Conservation (phyloP, 2,888 invertebrate species). For the Scelioninae gen. 2 region DNA sequence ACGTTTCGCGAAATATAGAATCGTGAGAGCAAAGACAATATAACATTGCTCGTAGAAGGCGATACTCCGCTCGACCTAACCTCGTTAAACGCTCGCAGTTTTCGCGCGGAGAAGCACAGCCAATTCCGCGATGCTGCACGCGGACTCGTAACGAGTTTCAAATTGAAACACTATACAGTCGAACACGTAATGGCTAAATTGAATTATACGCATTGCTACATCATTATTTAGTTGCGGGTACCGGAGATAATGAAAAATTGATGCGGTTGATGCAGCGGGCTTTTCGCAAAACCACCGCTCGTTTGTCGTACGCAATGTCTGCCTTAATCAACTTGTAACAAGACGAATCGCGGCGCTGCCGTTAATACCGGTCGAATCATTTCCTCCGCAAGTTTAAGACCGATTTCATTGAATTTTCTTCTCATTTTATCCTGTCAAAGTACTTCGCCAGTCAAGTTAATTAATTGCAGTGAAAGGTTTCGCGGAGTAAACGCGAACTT, state of each 20-base stretch:
- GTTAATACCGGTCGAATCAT: no score
- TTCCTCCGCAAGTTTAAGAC: no score
- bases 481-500: no score
- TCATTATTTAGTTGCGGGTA: slow-evolving; percentile 26
- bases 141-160: slow-evolving; percentile 24
- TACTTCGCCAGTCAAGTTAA: no score
- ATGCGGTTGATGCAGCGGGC: slow-evolving; percentile 28
- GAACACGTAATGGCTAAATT: slow-evolving; percentile 42
- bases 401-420: no score
- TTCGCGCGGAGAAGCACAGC: slow-evolving; percentile 8
- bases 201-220: slow-evolving; percentile 39
- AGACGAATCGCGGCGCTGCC: no score
- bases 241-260: slow-evolving; percentile 28
- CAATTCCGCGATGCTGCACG: slow-evolving; percentile 20
- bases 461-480: no score
- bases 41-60: slow-evolving; percentile 8
- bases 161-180: slow-evolving; percentile 40
- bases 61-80: slow-evolving; percentile 14
- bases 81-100: slow-evolving; percentile 33
- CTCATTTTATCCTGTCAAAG: no score
- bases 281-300: slow-evolving; percentile 15
- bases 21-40: slow-evolving; percentile 53
- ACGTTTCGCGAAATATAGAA: slow-evolving; percentile 49
- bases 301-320: slow-evolving; percentile 12
- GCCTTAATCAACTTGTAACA: no score